Percentiles rank a stretch among this genome's conserved stretches.
Evolutionary conservation across 35 echinoderm and acorn worm species (phyloP).

Genomic region (Diadema setosum): DNA sequence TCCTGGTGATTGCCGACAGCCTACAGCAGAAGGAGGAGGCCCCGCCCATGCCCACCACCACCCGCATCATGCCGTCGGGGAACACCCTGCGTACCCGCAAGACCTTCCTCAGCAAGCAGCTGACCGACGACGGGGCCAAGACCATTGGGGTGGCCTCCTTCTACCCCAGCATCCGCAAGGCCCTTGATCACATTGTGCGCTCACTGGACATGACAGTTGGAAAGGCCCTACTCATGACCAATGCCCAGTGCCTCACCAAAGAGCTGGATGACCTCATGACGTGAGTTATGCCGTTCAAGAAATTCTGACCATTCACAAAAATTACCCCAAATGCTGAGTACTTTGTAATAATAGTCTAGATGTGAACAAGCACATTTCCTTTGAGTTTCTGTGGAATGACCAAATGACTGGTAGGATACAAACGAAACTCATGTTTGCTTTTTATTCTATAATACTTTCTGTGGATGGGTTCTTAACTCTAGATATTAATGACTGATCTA

Average conservation of each 20-base stretch:
- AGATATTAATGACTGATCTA: no score
- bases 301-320: no score
- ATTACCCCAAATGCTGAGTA: no score
- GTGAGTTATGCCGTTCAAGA: conserved; percentile 77
- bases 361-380: no score
- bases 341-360: no score
- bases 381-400: no score
- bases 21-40: conserved; percentile 92
- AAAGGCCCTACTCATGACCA: conserved; percentile 89
- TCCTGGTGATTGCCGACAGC: conserved; percentile 97
- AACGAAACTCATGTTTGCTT: no score
- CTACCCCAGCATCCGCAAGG: conserved; percentile 76
- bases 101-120: conserved; percentile 92
- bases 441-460: no score
- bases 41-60: conserved; percentile 94
- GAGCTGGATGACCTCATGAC: conserved; percentile 99
- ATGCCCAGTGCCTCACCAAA: conserved; percentile 90
- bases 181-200: conserved; percentile 81
- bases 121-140: conserved; percentile 91
- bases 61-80: conserved; percentile 93
- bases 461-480: no score
- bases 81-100: conserved; percentile 90
- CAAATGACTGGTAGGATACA: no score
- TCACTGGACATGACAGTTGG: conserved; percentile 78
- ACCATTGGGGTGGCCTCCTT: conserved; percentile 75